phyloP scores from a whole-genome alignment of 2,113 vertebrate species.

The Aviceda subcristata region DNA sequence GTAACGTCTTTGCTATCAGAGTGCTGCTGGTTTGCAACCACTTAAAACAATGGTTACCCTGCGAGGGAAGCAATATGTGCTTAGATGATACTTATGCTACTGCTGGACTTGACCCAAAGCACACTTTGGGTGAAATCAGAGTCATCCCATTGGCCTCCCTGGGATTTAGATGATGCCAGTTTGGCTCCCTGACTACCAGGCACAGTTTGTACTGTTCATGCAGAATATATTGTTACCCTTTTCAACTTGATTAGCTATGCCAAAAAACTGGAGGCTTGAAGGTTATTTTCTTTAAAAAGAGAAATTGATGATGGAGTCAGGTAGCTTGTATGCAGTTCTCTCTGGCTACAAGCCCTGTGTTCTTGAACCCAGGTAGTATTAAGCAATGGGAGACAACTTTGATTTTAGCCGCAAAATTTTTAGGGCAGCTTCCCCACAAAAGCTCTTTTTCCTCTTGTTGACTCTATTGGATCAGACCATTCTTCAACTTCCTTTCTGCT shows the following conservation, averaged over 20 bases:
- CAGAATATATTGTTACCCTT: not conserved
- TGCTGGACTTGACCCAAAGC: not conserved
- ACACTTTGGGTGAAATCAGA: not conserved
- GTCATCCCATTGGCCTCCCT: not conserved
- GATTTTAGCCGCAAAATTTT: not conserved
- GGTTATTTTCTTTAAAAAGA: not conserved
- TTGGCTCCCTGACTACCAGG: not conserved
- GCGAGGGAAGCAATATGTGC: accelerated
- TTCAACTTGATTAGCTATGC: not conserved
- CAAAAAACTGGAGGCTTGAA: not conserved
- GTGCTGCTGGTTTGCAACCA: not conserved
- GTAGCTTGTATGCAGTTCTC: not conserved
- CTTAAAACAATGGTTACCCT: not conserved
- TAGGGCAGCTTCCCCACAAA: not conserved
- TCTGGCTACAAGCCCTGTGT: not conserved
- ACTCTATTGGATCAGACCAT: not conserved
- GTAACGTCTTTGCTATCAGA: not conserved
- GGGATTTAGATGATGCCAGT: not conserved
- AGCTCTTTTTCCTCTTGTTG: not conserved
- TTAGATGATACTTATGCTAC: not conserved
- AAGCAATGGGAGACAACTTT: not conserved
- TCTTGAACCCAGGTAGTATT: not conserved
- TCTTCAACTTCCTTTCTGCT: not conserved
- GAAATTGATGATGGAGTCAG: not conserved
- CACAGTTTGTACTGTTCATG: constrained; percentile 9